Percentiles rank a stretch among this genome's conserved stretches.
phyloP scores from a whole-genome alignment of 2,113 vertebrate species.

The Ovis canadensis region DNA sequence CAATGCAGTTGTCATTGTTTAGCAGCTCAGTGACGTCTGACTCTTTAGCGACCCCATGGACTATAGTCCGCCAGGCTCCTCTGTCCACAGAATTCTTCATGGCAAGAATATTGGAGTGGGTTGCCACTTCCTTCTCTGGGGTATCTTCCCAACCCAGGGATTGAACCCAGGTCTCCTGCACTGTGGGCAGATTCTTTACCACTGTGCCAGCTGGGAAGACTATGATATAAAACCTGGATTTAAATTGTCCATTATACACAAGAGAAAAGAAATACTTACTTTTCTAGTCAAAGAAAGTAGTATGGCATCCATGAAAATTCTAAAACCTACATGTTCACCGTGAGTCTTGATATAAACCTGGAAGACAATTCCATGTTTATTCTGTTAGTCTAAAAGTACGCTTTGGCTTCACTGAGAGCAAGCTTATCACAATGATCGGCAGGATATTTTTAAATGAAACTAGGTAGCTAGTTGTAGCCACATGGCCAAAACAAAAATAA shows the following conservation, averaged over 20 bases:
- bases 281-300: conserved; percentile 95
- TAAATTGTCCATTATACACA: background rate
- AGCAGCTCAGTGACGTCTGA: background rate
- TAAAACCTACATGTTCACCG: conserved; percentile 96
- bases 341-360: conserved; percentile 94
- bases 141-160: background rate
- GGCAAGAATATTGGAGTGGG: background rate
- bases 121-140: background rate
- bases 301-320: conserved; percentile 98
- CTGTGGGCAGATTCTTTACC: background rate
- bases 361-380: conserved; percentile 55
- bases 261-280: conserved; percentile 78
- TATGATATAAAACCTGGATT: background rate
- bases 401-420: background rate
- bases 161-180: background rate
- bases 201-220: background rate
- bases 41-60: background rate
- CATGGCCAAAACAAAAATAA: background rate
- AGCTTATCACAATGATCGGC: background rate
- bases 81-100: background rate
- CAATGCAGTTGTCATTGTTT: background rate
- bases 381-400: background rate
- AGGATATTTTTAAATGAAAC: background rate
- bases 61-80: background rate
- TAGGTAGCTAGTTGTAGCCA: background rate